Base-by-base conservation (phyloP, 2,888 invertebrate species). In the Pseudoips prasinana region DNA sequence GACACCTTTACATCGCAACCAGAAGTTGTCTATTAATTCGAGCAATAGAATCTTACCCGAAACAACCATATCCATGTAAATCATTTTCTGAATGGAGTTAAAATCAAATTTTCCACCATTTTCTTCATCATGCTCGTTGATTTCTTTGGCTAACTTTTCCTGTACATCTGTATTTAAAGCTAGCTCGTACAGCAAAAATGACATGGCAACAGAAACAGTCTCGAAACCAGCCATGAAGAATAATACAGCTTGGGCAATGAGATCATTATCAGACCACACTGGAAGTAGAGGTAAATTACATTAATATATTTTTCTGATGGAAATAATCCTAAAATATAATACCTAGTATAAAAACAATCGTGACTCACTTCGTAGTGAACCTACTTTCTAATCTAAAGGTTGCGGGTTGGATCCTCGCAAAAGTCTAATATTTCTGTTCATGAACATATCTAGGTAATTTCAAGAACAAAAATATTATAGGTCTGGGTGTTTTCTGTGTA, bases 51-150 rank as follows among this genome's bases (percentile, higher is more conserved):
- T 28, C 14, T 33, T 44, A 90, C 90, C 90, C 49, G 90, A 89
- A 0, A 91, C 65, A 0, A 92, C 90, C 91, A 91, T 91, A 33
- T 92, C 92, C 69, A 92, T 54, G 46, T 92, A 92, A 10, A 80
- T 81, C 90, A 92, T 83, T 8, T 72, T 73, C 35, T 85, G 74
- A 1, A 92, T 59, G 0, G 70, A 66, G 9, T 88, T 89, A 33
- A 90, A 91, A 25, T 73, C 79, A 0, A 90, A 56, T 7, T 70
- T 72, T 2, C 74, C 80, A 0, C 66, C 76, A 10, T 76, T 73
- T n/a, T 69, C 71, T 0, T 51, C 52, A 1, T 82, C 65, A 4
- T 82, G 70, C 17, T 89, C 81, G 11, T 70, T 75, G 25, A 93
- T 88, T 72, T 92, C 92, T 30, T 82, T 47, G 5, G 75, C 75